A percentile compares a stretch with the other conserved stretches of the same genome.
Evolutionary conservation across 2,797 vertebrate genomes (phyloP).

Genomic region (Macropodus opercularis): DNA sequence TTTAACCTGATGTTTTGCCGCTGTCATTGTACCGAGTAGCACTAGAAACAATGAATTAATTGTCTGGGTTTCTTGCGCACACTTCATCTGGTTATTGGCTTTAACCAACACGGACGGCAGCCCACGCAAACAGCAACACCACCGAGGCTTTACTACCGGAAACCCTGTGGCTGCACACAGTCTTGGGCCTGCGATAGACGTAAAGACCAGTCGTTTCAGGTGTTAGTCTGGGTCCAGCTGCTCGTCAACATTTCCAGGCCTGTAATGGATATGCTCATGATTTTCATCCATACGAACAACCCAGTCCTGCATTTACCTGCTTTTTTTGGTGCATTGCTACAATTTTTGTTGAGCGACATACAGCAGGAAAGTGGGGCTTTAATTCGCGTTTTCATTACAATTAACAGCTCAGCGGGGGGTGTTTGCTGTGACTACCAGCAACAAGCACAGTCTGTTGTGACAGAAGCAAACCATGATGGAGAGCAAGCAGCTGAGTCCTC

Average conservation of each 20-base stretch:
- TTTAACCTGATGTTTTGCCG: too few species aligned
- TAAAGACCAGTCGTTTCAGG: constrained; percentile 2
- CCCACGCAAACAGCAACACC: constrained; percentile 30
- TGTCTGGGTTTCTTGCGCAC: constrained; percentile 22
- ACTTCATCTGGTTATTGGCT: constrained; percentile 41
- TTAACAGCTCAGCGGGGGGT: background rate
- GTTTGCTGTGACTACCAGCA: background rate
- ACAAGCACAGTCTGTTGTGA: constrained; percentile 2
- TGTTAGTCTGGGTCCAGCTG: background rate
- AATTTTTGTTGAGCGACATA: too few species aligned
- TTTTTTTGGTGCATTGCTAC: too few species aligned
- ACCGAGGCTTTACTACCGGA: constrained; percentile 11
- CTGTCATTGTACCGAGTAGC: constrained; percentile 20
- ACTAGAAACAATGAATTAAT: constrained; percentile 4
- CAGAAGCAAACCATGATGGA: constrained; percentile 1
- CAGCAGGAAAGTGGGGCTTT: too few species aligned
- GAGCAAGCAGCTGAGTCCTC: constrained; percentile 15
- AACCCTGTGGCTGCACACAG: constrained; percentile 19
- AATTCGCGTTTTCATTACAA: background rate
- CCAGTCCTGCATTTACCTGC: too few species aligned
- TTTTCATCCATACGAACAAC: too few species aligned
- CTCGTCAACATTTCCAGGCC: background rate
- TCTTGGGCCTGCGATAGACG: constrained; percentile 15
- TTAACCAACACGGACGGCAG: constrained; percentile 45
- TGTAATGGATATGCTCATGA: too few species aligned